Base-by-base conservation (phyloP, 2,113 vertebrate species). In the zebrafish (Danio rerio) region DNA sequence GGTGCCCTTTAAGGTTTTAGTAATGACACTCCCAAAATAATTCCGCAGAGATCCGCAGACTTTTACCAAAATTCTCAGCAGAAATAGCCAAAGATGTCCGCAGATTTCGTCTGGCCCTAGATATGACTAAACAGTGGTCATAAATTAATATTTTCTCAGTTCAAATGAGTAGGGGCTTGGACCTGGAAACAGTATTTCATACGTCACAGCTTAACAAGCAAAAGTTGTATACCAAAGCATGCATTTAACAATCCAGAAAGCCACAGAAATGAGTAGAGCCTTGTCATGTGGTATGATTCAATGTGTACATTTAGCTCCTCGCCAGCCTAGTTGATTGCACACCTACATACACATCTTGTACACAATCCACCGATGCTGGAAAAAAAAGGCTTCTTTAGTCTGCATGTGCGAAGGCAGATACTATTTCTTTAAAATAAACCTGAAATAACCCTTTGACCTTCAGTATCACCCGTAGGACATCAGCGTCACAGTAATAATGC, bases 391-490 rank as follows among this genome's bases (percentile, higher is more conserved):
- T 75, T 4, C 10, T 59, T 2, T 9, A 13, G 47, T 15, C 47
- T 42, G 52, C 40, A 58, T 56, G 52, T 3, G 16, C 43, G 50
- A 73, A 42, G 53, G 71, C 43, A 68, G 43, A 18, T 16, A 13
- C 31, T 71, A 31, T 71, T 52, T 31, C 11, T 18, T 31, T 3
- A 7, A 59, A 59, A 45, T 45, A 16, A 49, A 31, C 47, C 68
- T n/a, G 6, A 11, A 74, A 69, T 45, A 11, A 62, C 76, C 61
- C 61, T 55, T 58, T 63, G 70, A 83, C 84, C 75, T 58, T 62
- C 42, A 53, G 31, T 53, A 31, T 53, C 50, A 61, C 20, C 20
- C 63, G 18, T 79, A 43, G 47, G 58, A 43, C 58, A 4, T 21
- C 53, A 74, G 12, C n/a, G 0, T 43, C n/a, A 20, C 18, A 15